Evolutionary conservation across 2,113 vertebrate species (phyloP), one percentile per base, ranked within the genome.

Genomic region (Rhineura floridana): DNA sequence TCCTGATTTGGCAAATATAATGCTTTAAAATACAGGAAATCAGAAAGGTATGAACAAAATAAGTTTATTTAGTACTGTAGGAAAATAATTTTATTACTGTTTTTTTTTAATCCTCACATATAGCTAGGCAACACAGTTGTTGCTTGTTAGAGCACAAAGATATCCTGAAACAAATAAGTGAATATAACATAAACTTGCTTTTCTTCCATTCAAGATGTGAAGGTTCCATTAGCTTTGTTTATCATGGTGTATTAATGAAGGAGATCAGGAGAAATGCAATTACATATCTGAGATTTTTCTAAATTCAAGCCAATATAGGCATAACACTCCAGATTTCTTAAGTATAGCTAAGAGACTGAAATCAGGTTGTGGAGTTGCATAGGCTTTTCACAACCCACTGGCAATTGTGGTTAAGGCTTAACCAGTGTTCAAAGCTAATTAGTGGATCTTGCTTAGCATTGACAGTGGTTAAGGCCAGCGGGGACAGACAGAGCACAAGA

Each of bases 111-210:
- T 87, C 19, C 72, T 9, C 13, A 11, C 25, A 63, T 83, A 86
- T 76, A 78, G 23, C 44, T n/a, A 67, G 75, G 67, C 13, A 42
- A 25, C 73, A 5, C 81, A 42, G 81, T 77, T 17, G 72, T 72
- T 72, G 15, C 30, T 50, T 76, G 55, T 59, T 87, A 72, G 4
- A 84, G 5, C 15, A 89, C 12, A 88, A 21, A 8, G 83, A 28
- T 84, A 87, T 80, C 59, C 63, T 55, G 87, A 69, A 46, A 73
- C n/a, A 63, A 0, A 55, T n/a, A 93, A 84, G 4, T 4, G 88
- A 88, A 25, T 67, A 44, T 44, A 72, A 15, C 76, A 28, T 39
- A 46, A 33, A 91, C 11, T 81, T 90, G 36, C 81, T 89, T 89
- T 77, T 85, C 46, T 88, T 42, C 85, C 0, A 62, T 17, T 30